Evolutionary conservation across 2,113 vertebrate genomes (phyloP), one percentile per base, ranked within the genome.

Genomic region (Empidonax traillii): DNA sequence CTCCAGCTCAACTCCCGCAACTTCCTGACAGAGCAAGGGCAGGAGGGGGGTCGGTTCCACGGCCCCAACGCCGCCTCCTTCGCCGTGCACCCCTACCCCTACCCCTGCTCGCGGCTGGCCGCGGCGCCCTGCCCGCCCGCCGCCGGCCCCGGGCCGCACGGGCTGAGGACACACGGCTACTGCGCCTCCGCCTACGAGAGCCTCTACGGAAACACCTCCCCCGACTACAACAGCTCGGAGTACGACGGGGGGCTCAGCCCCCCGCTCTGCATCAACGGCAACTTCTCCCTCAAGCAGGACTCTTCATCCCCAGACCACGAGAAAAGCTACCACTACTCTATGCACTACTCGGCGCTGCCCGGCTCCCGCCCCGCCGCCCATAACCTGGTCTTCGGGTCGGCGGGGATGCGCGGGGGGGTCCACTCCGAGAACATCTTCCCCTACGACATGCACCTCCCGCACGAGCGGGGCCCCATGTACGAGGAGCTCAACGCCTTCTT

Each of bases 401-500:
- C 99, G 17, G 99, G 98, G 30, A 92, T 98, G 97, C 99, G 99
- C 95, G 97, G 98, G 85, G 98, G 98, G 87, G 98, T 98, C 93
- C 99, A 99, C 98, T 98, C 98, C 68, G 99, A 99, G 97, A 99
- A 99, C 98, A 98, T 98, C 94, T 98, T 99, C 98, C 98, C 99
- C 97, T 99, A 99, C 96, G 99, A 99, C 97, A 98, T 99, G 98
- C 99, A 99, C 98, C 98, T 99, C 97, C 98, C 99, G 95, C 99
- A 99, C 95, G 99, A 99, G 94, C 97, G 99, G 95, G 97, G 98
- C 85, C 99, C 99, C 56, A 98, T 98, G 96, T 99, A 99, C 79
- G 99, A 99, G 77, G 99, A 99, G 98, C 98, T 99, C 90, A 99
- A 99, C 89, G 98, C 99, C 83, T 99, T 99, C 98, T 99, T 99